Base-by-base conservation (phyloP, 1,140 invertebrate genomes). In the Oppia nitens region DNA sequence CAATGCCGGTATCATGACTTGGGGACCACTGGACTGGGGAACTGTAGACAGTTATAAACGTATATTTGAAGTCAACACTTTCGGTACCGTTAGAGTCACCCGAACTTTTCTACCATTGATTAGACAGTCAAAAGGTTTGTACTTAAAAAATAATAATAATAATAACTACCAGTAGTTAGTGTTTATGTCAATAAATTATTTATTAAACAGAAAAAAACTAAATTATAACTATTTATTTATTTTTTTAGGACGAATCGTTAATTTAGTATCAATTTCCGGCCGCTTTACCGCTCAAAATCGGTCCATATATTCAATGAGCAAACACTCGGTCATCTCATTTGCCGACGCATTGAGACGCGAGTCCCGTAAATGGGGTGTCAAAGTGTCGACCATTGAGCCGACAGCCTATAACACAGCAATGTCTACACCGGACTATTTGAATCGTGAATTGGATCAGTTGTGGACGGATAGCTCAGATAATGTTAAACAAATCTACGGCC, bases 1-100 rank as follows among this genome's bases (percentile, higher is more conserved):
- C 50, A 70, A 70, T 64, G 74, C 75, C 20, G 74, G 74, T 1
- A 70, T 76, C 20, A 67, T 66, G 27, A 64, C 66, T 17, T 65
- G 67, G 53, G 73, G 72, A 6, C 69, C 70, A 32, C 63, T 73
- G 25, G 75, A 74, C 23, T 62, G 60, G 60, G 60, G 59, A n/a
- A n/a, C 24, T 4, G 40, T 49, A 20, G 45, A 64, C 23, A 53
- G 51, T n/a, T 60, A 55, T 48, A 21, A 59, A 23, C 23, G 26
- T 17, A n/a, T 60, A 2, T 55, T 65, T n/a, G 56, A 65, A 12
- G 63, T 65, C 17, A 65, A 65, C 49, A 49, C 50, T 17, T 51
- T 65, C 17, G 64, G 60, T 9, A 29, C 55, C 21, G 54, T 65
- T 11, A 50, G 57, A 20, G 53, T 64, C 0, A 62, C 64, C 6